Evolutionary conservation across 2,888 invertebrate species (phyloP), one percentile per base, ranked within the genome.

Genomic region (Ligdia adustata): DNA sequence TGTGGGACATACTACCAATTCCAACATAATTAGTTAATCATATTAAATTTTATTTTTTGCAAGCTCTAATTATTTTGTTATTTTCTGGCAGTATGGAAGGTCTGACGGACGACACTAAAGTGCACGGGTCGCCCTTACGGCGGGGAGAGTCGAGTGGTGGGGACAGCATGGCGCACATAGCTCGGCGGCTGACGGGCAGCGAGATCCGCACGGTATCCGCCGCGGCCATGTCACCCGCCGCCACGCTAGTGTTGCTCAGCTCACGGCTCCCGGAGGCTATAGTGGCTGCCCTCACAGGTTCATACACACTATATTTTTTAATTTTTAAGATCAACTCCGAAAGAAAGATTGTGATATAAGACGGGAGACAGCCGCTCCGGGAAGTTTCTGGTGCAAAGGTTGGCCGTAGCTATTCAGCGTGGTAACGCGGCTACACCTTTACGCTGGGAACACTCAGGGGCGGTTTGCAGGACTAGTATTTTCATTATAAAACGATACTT

Each of bases 171-270:
- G 54, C 51, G 20, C 43, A 27, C 38, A 44, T 45, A 31, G 38
- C 52, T 47, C 49, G 55, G 50, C 55, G 52, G 37, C 46, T 46
- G 31, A 29, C 48, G 14, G 76, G 50, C 66, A 68, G 64, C 63
- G 70, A 43, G 75, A 88, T 97, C 59, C 92, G 94, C 67, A 96
- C 95, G 1, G 91, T 97, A 13, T 95, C 96, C 0, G 90, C 94
- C 55, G 95, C 95, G 4, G 95, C 96, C 64, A 93, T 96, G 83
- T 97, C 97, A 1, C 93, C 95, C 0, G 92, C 93, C 13, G 95
- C 95, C 38, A 93, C 95, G 9, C 92, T 92, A 62, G 93, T 94
- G 63, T 86, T 98, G 54, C 91, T 97, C 47, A 94, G 94, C 75
- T 96, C 96, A 0, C 93, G 57, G 1, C 62, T 78, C 51, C 76